Base-by-base conservation (phyloP, 2,113 vertebrate genomes). In the Synchiropus splendidus region DNA sequence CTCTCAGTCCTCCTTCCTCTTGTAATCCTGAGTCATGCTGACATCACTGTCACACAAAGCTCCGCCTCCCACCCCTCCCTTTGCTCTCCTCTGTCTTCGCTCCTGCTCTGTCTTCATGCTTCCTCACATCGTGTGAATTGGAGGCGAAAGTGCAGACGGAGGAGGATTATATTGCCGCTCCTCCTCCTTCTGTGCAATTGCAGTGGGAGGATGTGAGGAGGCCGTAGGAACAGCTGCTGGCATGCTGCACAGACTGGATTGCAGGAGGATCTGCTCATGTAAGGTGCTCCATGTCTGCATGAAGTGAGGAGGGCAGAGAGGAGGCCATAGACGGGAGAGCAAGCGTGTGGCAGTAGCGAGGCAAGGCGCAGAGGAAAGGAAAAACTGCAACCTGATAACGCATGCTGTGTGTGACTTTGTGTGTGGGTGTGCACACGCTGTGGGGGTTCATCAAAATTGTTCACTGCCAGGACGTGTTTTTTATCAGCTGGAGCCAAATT, bases 201-300 rank as follows among this genome's bases (percentile, higher is more conserved):
- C 13, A n/a, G 13, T 17, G 9, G 16, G 15, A 13, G 18, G 33
- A 46, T 46, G 44, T 27, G 18, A 46, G 34, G 18, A 36, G n/a
- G 34, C 34, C 18, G 5, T 39, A 56, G 17, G 45, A 64, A 12
- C 59, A 36, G 33, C 51, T 48, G 55, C 77, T 55, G 45, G 60
- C 64, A 84, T 87, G 88, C 78, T 90, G 85, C 87, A 83, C 81
- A 90, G 84, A 74, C 85, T 89, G 56, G 86, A 90, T 72, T 92
- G 86, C 79, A 81, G 77, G 57, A 81, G 81, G 64, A 87, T 89
- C 67, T 90, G 88, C 52, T 78, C 83, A 74, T 85, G 87, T 90
- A 89, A 92, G 85, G 67, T 37, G 58, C 51, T 48, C 4, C 45
- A 46, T 53, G 33, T 42, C 53, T 46, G 17, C 17, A 13, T 12